Base-by-base conservation (phyloP, 2,797 vertebrate genomes). In the Syncerus caffer region DNA sequence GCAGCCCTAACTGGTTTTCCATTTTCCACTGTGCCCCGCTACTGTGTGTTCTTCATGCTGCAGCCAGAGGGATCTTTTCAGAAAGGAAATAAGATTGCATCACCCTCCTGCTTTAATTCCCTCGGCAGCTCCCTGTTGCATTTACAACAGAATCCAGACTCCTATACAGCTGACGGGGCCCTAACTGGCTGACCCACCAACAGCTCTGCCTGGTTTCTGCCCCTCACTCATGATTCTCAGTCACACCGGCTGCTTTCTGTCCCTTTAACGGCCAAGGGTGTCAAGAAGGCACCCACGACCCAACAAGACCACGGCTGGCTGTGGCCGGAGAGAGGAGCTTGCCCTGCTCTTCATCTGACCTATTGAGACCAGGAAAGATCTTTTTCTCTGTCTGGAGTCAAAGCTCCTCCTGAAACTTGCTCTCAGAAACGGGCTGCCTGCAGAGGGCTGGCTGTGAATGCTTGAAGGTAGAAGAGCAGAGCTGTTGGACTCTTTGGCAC, bases 321-420 rank as follows among this genome's bases (percentile, higher is more conserved):
- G 16, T 38, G 76, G 67, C 50, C 9, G 3, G 47, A 84, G 55
- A 34, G 38, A 55, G 87, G 74, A 55, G 83, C 27, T 55, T 89
- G 47, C 23, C 21, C 6, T 4, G 27, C 38, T 47, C 86, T 95
- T 62, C 13, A 29, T 95, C 82, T 89, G 83, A 89, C 80, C 92
- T 27, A 84, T 45, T 94, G 60, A 76, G 62, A 64, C 47, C n/a
- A 86, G 64, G 53, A 79, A 45, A 82, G 50, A 27, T 60, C 23
- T 53, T 67, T 94, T 76, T 51, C 34, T 97, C 31, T 51, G 14
- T 83, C 67, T 55, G 45, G 50, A 83, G 86, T 90, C 42, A 85
- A 85, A 74, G 27, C 23, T 17, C 42, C 21, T 50, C 21, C 84
- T 91, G 31, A 90, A 87, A 47, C 71, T 60, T 57, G 53, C 58